phyloP scores from a whole-genome alignment of 2,113 vertebrate species.

The Dasyprocta punctata region DNA sequence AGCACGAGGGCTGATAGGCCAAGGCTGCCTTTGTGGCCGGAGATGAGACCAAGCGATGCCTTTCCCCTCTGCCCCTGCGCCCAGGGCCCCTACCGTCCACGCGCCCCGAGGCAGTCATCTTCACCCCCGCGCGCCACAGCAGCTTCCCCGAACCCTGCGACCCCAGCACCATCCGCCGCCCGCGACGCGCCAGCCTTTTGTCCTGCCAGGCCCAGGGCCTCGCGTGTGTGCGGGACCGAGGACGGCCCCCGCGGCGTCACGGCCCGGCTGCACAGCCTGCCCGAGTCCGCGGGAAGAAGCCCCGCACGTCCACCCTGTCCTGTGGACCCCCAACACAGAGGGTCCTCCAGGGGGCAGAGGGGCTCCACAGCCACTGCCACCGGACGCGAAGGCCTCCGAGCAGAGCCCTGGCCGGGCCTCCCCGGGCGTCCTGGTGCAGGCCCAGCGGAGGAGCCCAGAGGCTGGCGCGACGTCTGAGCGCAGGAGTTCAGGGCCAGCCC shows the following conservation, averaged over 20 bases:
- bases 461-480: neutral
- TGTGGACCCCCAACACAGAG: accelerated
- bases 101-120: neutral
- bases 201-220: neutral
- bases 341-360: no score
- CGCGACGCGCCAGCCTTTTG: neutral
- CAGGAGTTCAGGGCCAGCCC: neutral
- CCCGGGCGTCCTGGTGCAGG: neutral
- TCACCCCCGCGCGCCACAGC: neutral
- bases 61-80: neutral
- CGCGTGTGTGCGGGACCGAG: no score
- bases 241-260: neutral
- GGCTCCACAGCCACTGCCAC: accelerated
- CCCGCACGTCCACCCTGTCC: neutral
- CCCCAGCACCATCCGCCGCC: neutral
- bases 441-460: no score
- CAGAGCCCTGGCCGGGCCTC: neutral
- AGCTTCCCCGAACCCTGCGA: neutral
- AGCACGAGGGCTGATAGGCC: neutral
- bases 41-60: accelerated
- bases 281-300: neutral
- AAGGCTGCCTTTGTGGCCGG: neutral
- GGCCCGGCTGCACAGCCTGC: neutral
- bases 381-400: no score
- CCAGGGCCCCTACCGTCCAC: neutral